A percentile compares a stretch with the other conserved stretches of the same genome.
These are phyloP conservation scores for Aphidius ervi DNA, from an alignment of 1,140 invertebrate species.

Conservation along the genomic window DNA sequence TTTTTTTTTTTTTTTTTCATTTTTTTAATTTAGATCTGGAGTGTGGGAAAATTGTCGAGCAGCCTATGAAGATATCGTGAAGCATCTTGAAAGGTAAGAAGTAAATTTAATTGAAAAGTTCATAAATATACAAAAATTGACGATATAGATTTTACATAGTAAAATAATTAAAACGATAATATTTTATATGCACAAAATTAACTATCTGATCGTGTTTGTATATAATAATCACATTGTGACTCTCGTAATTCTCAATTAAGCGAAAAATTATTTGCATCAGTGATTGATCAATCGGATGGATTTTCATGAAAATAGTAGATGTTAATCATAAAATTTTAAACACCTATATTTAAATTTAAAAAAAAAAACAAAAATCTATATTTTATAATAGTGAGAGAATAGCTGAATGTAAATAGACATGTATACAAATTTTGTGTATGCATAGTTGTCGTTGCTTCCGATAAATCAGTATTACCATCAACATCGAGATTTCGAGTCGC, in stretches of 20 bases:
- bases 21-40: constrained; percentile 68
- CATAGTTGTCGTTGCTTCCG: constrained; percentile 32
- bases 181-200: no score
- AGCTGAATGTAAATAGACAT: no score
- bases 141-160: no score
- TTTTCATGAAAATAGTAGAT: neutral
- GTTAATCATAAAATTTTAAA: no score
- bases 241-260: constrained; percentile 30
- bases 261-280: constrained; percentile 27
- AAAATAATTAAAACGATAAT: no score
- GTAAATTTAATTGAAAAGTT: constrained; percentile 2
- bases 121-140: no score
- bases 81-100: constrained; percentile 84
- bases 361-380: constrained; percentile 30
- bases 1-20: constrained; percentile 11
- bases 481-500: constrained; percentile 45
- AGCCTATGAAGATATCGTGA: constrained; percentile 88
- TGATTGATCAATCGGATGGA: constrained; percentile 23
- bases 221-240: neutral
- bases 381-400: no score
- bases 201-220: constrained; percentile 1
- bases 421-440: no score
- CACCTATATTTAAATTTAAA: no score
- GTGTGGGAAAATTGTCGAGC: constrained; percentile 90
- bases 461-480: constrained; percentile 53